Conservation (phyloP, 2,113 vertebrate genomes). For the Trinectes maculatus region DNA sequence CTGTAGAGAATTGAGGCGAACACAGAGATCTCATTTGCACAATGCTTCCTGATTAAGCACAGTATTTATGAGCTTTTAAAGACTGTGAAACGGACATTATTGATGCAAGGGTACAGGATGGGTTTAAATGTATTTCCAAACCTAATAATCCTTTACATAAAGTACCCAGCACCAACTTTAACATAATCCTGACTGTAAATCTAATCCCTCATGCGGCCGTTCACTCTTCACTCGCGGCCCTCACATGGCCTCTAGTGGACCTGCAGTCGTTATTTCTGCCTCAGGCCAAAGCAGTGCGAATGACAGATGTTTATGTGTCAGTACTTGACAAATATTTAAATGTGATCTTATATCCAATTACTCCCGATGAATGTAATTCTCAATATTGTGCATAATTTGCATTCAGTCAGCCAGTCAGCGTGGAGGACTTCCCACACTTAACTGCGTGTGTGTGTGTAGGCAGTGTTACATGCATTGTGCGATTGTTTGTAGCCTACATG, state of each 20-base stretch:
- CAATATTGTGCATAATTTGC: neutral
- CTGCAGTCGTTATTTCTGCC: neutral
- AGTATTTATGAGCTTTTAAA: neutral
- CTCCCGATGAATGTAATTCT: neutral
- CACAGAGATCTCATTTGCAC: neutral
- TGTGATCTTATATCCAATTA: neutral
- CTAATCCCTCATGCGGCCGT: slow-evolving; percentile 43
- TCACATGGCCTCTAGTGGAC: slow-evolving; percentile 22
- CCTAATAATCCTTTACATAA: slow-evolving; percentile 47
- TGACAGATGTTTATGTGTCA: neutral
- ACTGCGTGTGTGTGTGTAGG: slow-evolving; percentile 23
- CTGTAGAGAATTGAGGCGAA: neutral
- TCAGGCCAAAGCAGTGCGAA: slow-evolving; percentile 10
- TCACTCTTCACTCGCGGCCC: slow-evolving; percentile 25
- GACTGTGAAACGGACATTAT: slow-evolving; percentile 1
- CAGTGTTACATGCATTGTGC: slow-evolving; percentile 25
- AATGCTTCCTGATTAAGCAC: slow-evolving; percentile 1
- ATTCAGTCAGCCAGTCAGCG: neutral
- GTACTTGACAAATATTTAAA: neutral
- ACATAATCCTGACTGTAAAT: slow-evolving; percentile 40
- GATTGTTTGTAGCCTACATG: slow-evolving; percentile 21
- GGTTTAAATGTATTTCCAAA: slow-evolving; percentile 38
- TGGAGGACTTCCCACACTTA: slow-evolving; percentile 24
- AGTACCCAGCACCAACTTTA: slow-evolving; percentile 34
- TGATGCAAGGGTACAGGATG: slow-evolving; percentile 11